A percentile compares a stretch with the other conserved stretches of the same genome.
phyloP scores from a whole-genome alignment of 2,888 invertebrate genomes.

The Pemphredon lugubris region DNA sequence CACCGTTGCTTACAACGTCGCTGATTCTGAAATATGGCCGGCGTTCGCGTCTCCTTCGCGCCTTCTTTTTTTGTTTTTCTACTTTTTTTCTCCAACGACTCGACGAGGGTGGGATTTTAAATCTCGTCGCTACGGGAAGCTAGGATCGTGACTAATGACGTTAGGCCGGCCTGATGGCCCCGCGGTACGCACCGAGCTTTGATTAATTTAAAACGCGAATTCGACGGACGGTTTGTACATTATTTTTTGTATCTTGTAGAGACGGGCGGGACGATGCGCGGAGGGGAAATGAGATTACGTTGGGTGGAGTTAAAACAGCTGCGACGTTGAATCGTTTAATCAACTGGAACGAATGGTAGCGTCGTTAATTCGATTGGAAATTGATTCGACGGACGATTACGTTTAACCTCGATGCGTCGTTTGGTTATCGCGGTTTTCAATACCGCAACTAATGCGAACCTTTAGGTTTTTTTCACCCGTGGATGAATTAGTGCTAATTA shows the following conservation, averaged over 20 bases:
- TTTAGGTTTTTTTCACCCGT: too few species aligned
- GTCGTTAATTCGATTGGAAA: too few species aligned
- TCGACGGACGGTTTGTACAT: too few species aligned
- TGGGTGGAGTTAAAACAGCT: too few species aligned
- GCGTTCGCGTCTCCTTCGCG: conserved; percentile 13
- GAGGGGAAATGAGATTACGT: background rate
- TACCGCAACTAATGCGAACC: too few species aligned
- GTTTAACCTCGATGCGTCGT: too few species aligned
- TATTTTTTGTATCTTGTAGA: background rate
- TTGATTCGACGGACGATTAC: too few species aligned
- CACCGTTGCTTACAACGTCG: conserved; percentile 21
- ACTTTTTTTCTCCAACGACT: background rate
- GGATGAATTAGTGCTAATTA: too few species aligned
- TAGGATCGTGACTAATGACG: conserved; percentile 2
- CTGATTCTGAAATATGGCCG: conserved; percentile 64
- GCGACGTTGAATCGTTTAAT: too few species aligned
- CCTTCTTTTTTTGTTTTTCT: conserved; percentile 6
- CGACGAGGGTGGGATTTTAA: background rate
- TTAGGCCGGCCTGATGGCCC: background rate
- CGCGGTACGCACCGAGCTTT: background rate
- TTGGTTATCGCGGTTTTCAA: too few species aligned
- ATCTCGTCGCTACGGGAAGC: background rate
- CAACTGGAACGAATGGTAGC: too few species aligned
- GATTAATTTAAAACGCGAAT: conserved; percentile 1
- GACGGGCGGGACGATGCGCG: too few species aligned